phyloP scores from a whole-genome alignment of 2,888 invertebrate species.

The Lepeophtheirus nordmannii region DNA sequence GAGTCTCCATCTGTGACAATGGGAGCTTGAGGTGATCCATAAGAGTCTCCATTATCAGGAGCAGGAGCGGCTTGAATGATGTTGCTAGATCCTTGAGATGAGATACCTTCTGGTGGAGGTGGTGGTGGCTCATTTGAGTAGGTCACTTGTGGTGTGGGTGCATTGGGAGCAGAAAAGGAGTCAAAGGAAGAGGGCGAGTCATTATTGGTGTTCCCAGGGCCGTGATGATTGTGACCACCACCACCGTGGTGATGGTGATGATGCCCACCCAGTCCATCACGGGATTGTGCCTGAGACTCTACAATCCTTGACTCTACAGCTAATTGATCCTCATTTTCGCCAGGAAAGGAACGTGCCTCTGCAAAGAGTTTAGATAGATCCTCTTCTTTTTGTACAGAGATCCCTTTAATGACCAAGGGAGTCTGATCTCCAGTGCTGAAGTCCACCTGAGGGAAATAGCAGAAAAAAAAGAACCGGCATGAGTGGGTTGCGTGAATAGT shows the following conservation, averaged over 20 bases:
- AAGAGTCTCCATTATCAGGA: conserved; percentile 3
- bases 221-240: conserved; percentile 7
- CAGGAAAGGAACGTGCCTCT: not conserved
- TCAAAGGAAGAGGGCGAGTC: not conserved
- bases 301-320: conserved; percentile 12
- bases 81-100: not conserved
- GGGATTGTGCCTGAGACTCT: not conserved
- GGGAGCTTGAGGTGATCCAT: conserved; percentile 13
- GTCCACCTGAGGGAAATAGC: not conserved
- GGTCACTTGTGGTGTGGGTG: not conserved
- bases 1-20: conserved; percentile 8
- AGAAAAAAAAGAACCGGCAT: not conserved
- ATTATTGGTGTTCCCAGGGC: not conserved
- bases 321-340: conserved; percentile 10
- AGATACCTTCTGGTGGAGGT: not conserved
- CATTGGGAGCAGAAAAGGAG: not conserved
- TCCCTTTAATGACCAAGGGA: conserved; percentile 7
- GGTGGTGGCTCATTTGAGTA: not conserved
- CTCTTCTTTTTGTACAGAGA: conserved; percentile 9
- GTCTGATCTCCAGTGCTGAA: not conserved
- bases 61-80: not conserved
- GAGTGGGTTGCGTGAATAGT: too few relatives aligned
- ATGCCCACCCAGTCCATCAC: not conserved
- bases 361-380: conserved; percentile 1
- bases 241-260: conserved; percentile 1